Base-by-base conservation (phyloP, 2,113 vertebrate species). In the Gymnobelideus leadbeateri region DNA sequence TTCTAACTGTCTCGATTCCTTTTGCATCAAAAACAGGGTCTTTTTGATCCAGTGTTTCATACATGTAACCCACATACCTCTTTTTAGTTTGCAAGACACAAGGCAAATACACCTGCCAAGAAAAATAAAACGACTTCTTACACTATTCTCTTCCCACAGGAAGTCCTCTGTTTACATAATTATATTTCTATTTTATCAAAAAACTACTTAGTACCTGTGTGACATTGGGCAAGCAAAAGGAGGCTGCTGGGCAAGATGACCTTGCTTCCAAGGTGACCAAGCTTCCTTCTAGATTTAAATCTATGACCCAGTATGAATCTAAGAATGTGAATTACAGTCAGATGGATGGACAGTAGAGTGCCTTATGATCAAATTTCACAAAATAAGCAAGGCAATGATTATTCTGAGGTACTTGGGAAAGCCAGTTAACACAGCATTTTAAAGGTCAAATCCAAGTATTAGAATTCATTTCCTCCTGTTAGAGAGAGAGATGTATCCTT, bases 31-130 rank as follows among this genome's bases (percentile, higher is more conserved):
- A 99, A 97, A 99, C 98, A 0, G 99, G 99, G 97, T 99, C 99
- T 97, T 99, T 99, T 95, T 99, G 99, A 89, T 99, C 99, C 95
- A 99, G 97, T 95, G 98, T 99, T 98, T 99, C 99, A 97, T 99
- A 99, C 99, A 99, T 99, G 97, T 99, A 99, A 96, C 99, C 99
- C 96, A 99, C 99, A 0, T 99, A 99, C 28, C 99, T 99, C 98
- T 99, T 99, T 96, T 99, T 99, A 28, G 99, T 99, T 99, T 99
- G 99, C 93, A 99, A 98, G 95, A 99, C 99, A 97, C 99, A 99
- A 8, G 99, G 99, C 96, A 99, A 99, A 98, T 99, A 99, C 31
- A 99, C 99, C 99, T 99, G 97, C 19, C 96, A 96, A 24, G 37
- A 94, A 97, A 89, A 97, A 98, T 91, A 95, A 97, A 94, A 95